phyloP scores from a whole-genome alignment of 1,140 invertebrate species.

The Cotesia glomerata region DNA sequence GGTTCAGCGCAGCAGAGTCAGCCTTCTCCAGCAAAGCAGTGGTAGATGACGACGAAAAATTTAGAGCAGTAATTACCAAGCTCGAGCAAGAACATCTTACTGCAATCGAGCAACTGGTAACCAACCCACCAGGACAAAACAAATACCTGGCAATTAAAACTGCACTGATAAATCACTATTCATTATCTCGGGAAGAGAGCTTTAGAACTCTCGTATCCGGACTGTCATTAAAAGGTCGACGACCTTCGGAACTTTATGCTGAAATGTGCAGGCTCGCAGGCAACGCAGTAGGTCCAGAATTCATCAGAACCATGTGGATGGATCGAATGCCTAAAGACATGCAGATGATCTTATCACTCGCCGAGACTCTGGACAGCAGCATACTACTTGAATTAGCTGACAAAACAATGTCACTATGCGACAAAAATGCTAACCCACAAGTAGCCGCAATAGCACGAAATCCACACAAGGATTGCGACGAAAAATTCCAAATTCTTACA shows the following conservation, averaged over 20 bases:
- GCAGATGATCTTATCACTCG: background rate
- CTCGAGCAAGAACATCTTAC: background rate
- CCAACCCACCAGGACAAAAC: background rate
- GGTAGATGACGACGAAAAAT: background rate
- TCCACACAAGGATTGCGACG: background rate
- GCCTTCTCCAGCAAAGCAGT: background rate
- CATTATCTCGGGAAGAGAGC: background rate
- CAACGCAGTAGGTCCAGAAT: background rate
- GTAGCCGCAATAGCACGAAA: background rate
- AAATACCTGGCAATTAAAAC: slow-evolving; percentile 13
- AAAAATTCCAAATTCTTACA: background rate
- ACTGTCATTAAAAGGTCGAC: background rate
- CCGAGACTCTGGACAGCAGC: background rate
- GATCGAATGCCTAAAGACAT: background rate
- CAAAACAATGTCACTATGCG: background rate
- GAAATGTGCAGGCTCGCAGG: slow-evolving; percentile 3
- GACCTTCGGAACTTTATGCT: background rate
- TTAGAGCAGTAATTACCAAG: background rate
- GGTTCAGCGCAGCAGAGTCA: background rate
- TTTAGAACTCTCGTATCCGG: slow-evolving; percentile 5
- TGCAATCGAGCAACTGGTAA: background rate
- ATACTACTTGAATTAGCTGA: background rate
- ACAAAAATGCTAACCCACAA: background rate
- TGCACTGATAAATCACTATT: background rate
- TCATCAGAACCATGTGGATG: slow-evolving; percentile 1